These are phyloP conservation scores for Meloidogyne exigua DNA, from an alignment of 1,140 invertebrate genomes.

Conservation along the genomic window DNA sequence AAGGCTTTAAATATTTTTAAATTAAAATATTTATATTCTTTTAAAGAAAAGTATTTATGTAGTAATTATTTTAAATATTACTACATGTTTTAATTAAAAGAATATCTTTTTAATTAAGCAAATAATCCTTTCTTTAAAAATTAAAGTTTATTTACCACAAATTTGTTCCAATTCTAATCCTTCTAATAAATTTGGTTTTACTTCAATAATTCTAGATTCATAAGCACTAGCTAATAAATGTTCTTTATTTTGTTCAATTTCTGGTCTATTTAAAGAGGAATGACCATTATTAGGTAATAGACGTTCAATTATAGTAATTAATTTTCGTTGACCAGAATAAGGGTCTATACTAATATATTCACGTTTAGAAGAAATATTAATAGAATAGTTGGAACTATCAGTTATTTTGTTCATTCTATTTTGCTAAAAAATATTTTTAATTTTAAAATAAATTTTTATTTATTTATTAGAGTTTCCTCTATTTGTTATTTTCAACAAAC, in stretches of 20 bases:
- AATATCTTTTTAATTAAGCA: no score
- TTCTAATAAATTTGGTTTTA: constrained; percentile 21
- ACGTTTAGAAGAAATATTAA: constrained; percentile 28
- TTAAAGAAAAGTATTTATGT: no score
- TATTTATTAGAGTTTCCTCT: background rate
- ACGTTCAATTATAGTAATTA: constrained; percentile 53
- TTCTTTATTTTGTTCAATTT: constrained; percentile 14
- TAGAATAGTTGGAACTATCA: background rate
- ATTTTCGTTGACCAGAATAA: constrained; percentile 51
- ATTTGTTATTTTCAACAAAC: background rate
- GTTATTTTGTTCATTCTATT: background rate
- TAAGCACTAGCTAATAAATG: constrained; percentile 28
- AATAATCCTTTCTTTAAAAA: no score
- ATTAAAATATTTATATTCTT: no score
- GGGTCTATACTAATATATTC: constrained; percentile 53
- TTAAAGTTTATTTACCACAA: no score
- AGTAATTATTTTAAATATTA: no score
- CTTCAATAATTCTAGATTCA: constrained; percentile 26
- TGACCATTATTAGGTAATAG: constrained; percentile 42
- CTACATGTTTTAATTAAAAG: no score
- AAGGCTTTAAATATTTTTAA: no score
- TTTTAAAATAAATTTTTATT: background rate
- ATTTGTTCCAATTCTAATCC: constrained; percentile 38
- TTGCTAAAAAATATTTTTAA: background rate
- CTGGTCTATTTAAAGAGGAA: background rate